Evolutionary conservation across 2,797 vertebrate species (phyloP), one percentile per base, ranked within the genome.

Genomic region (Phrynocephalus guinanensis): DNA sequence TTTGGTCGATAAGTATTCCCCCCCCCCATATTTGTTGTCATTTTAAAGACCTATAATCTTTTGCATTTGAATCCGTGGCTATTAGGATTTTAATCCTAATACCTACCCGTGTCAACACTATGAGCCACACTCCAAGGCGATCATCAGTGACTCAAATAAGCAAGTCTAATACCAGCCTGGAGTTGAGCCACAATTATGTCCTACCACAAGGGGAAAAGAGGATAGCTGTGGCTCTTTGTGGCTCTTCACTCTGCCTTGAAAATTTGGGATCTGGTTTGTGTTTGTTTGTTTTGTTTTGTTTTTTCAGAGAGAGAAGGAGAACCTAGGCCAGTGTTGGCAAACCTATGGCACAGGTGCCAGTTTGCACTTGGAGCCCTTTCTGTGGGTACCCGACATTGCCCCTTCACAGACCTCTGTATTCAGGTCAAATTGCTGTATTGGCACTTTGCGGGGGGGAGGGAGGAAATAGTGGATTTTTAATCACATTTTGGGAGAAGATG

Each of bases 91-190:
- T 63, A 66, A 44, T 44, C 8, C 30, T 83, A 79, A 30, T 3
- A 33, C 44, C 1, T 76, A 28, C 87, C 89, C 8, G 26, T 86
- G 8, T 11, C 85, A 79, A 85, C 84, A 85, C 48, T 60, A 90
- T n/a, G n/a, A 87, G 77, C 63, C 76, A 90, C 68, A 44, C 72
- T n/a, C 1, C 44, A 87, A 85, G 75, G 88, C 16, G 3, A 18
- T 91, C 60, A 83, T 85, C n/a, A 84, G 28, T 48, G 87, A 90
- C 87, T 79, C 50, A 26, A 89, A 91, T 91, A 88, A 1, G 50
- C 79, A 80, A 44, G 5, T 56, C 60, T 79, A 83, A 82, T 82
- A 82, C 79, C 91, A 88, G 24, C 67, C 77, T 87, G 6, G 71
- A 76, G 66, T 44, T 75, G 3, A 5, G 30, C 50, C 78, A 79